These are phyloP conservation scores for Tipula vernalis DNA, from an alignment of 2,888 invertebrate species.

Conservation along the genomic window DNA sequence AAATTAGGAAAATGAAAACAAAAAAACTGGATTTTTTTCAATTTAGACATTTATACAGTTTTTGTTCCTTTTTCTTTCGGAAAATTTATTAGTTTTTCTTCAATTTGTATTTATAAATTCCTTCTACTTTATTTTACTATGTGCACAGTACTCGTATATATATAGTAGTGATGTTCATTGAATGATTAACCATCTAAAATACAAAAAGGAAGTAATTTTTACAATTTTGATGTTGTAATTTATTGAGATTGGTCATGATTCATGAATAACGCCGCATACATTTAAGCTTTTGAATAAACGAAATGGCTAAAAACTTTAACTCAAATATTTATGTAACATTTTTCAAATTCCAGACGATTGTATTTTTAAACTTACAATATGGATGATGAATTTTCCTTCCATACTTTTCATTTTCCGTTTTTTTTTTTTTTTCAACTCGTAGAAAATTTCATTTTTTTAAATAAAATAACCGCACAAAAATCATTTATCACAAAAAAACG, in stretches of 20 bases:
- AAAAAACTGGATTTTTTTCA: neutral
- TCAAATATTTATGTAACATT: neutral
- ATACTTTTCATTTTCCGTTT: neutral
- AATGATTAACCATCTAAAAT: neutral
- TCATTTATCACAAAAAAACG: neutral
- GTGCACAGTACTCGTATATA: neutral
- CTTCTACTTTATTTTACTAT: neutral
- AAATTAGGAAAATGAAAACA: neutral
- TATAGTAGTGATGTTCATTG: neutral
- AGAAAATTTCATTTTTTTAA: neutral
- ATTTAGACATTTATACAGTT: neutral
- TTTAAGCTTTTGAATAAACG: neutral
- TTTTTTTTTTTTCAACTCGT: neutral
- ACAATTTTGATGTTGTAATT: neutral
- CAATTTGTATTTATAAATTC: neutral
- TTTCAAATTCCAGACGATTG: neutral
- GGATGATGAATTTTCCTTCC: neutral
- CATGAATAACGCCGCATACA: neutral
- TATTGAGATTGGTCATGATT: neutral
- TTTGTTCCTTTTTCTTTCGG: neutral
- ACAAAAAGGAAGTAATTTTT: neutral
- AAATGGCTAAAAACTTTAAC: neutral
- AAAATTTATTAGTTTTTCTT: neutral
- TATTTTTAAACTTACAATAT: neutral
- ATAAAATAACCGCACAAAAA: neutral